Evolutionary conservation across 2,113 vertebrate species (phyloP).

Genomic region (Setophaga petechia): DNA sequence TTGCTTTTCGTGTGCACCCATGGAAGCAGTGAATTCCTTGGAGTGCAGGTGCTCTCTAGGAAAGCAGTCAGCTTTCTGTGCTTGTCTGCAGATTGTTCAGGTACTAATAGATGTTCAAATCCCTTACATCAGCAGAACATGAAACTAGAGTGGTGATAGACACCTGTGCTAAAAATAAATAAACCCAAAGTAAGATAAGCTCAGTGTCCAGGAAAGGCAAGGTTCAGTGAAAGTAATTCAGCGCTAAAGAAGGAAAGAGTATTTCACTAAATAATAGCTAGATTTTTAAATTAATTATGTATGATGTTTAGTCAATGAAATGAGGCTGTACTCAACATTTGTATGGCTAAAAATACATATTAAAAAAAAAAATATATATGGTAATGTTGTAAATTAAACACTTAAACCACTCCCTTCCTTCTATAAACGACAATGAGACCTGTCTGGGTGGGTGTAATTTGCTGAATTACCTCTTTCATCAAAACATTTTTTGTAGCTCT

Average conservation of each 20-base stretch:
- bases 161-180: constrained; percentile 1
- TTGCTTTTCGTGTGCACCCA: neutral
- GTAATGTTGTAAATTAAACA: neutral
- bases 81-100: neutral
- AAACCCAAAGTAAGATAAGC: neutral
- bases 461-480: neutral
- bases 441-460: neutral
- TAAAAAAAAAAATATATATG: neutral
- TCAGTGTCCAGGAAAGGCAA: neutral
- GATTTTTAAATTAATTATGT: neutral
- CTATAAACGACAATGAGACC: neutral
- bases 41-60: constrained; percentile 7
- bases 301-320: neutral
- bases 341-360: neutral
- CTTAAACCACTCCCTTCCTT: neutral
- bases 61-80: neutral
- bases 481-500: neutral
- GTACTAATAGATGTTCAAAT: neutral
- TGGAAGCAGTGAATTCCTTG: neutral
- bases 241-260: neutral
- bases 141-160: neutral
- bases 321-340: neutral
- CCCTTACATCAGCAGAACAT: neutral
- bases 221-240: neutral
- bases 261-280: neutral